A percentile compares a stretch with the other conserved stretches of the same genome.
phyloP scores from a whole-genome alignment of 1,140 invertebrate species.

The Brachionus angularis region DNA sequence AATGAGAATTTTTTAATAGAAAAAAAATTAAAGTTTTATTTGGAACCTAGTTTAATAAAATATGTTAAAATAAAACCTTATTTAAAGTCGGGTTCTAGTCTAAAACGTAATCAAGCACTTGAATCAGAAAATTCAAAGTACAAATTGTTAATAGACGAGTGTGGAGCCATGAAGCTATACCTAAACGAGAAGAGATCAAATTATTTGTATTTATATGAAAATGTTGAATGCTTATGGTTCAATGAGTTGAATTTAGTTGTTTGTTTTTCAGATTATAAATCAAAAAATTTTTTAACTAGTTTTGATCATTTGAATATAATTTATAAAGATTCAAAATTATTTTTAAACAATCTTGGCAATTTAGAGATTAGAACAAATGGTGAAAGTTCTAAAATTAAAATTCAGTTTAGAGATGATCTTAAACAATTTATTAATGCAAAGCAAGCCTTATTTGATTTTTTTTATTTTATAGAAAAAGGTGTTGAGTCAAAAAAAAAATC shows the following conservation, averaged over 20 bases:
- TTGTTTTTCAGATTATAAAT: conserved; percentile 14
- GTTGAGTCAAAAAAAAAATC: not conserved
- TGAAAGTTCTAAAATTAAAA: conserved; percentile 2
- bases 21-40: not conserved
- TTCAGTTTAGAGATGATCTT: conserved; percentile 8
- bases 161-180: not conserved
- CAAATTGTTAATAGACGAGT: conserved; percentile 2
- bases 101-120: not conserved
- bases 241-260: conserved; percentile 23
- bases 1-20: not conserved
- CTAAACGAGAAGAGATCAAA: not conserved
- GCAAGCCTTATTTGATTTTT: conserved; percentile 10
- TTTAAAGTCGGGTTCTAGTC: not conserved
- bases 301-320: not conserved
- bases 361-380: not conserved
- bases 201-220: conserved; percentile 18
- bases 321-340: not conserved
- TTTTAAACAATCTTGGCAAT: not conserved
- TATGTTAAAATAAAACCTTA: not conserved
- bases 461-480: conserved; percentile 1
- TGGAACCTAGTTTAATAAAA: not conserved
- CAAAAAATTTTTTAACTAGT: not conserved
- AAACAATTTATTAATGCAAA: not conserved
- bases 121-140: conserved; percentile 8
- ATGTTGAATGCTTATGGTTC: conserved; percentile 32